A percentile compares a stretch with the other conserved stretches of the same genome.
These are phyloP conservation scores for Macrosteles quadrilineatus DNA, from an alignment of 1,140 invertebrate genomes.

Conservation along the genomic window DNA sequence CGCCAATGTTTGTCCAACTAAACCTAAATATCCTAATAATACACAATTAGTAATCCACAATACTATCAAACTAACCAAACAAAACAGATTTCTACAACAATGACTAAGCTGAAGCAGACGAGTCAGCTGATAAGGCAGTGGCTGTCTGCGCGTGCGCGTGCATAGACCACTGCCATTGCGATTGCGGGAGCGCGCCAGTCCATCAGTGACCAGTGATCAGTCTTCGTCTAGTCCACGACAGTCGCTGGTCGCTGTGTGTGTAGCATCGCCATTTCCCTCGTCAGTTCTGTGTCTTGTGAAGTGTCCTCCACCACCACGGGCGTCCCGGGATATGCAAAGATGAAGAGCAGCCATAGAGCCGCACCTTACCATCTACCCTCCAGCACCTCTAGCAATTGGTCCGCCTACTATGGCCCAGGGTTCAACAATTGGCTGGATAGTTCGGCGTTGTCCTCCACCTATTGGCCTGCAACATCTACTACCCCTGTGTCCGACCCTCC, in stretches of 20 bases:
- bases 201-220: background rate
- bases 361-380: conserved; percentile 13
- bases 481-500: background rate
- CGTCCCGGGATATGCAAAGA: conserved; percentile 4
- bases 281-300: no score
- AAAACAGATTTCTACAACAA: no score
- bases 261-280: background rate
- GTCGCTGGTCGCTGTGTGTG: background rate
- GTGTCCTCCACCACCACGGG: conserved; percentile 1
- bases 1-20: no score
- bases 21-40: no score
- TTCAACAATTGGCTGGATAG: conserved; percentile 10
- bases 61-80: no score
- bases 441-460: background rate
- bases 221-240: background rate
- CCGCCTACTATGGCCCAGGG: background rate
- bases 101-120: no score
- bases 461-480: background rate
- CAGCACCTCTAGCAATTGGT: no score
- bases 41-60: no score
- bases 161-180: no score
- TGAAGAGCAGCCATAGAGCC: conserved; percentile 10
- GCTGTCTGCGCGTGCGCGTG: conserved; percentile 14
- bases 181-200: background rate
- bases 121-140: no score